These are phyloP conservation scores for Anagrus nilaparvatae DNA, from an alignment of 1,140 invertebrate genomes.

Conservation along the genomic window DNA sequence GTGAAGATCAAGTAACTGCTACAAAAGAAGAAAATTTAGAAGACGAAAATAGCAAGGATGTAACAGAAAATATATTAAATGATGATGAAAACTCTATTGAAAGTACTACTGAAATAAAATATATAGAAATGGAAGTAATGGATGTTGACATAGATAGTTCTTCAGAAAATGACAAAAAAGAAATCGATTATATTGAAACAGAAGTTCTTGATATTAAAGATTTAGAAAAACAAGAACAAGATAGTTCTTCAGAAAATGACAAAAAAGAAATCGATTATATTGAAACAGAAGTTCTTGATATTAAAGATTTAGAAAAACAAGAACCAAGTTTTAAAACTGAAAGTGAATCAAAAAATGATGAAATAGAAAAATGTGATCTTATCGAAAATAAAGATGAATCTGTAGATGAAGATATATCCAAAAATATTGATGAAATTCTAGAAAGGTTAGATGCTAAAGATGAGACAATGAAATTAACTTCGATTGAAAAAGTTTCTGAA, in stretches of 20 bases:
- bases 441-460: background rate
- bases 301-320: slow-evolving; percentile 2
- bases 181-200: background rate
- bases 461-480: background rate
- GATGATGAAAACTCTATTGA: background rate
- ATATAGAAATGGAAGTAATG: background rate
- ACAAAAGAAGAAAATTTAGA: slow-evolving; percentile 5
- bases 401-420: background rate
- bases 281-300: background rate
- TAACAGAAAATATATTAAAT: slow-evolving; percentile 2
- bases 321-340: background rate
- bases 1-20: background rate
- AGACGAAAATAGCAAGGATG: slow-evolving; percentile 8
- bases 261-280: slow-evolving; percentile 1
- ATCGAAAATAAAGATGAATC: background rate
- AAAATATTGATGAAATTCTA: too few species aligned
- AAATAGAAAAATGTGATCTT: background rate
- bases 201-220: background rate
- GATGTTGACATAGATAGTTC: background rate
- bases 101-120: background rate
- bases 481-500: background rate
- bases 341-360: background rate
- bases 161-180: background rate
- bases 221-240: background rate
- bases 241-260: background rate